phyloP scores from a whole-genome alignment of 1,140 invertebrate genomes.

The Brachionus koreanus region DNA sequence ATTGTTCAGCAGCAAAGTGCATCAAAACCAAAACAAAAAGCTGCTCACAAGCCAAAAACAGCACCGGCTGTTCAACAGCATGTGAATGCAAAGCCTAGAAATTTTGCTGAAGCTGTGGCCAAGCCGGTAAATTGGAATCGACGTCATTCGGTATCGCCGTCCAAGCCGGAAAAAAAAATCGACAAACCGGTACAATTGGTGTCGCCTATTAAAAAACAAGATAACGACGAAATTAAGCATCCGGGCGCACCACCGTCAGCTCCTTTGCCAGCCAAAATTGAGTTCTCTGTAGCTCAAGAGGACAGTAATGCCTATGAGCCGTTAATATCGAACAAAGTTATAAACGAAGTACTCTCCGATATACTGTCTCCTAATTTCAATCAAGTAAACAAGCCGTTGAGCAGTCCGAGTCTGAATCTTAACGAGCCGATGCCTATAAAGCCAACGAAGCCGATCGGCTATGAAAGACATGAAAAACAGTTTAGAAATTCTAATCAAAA shows the following conservation, averaged over 20 bases:
- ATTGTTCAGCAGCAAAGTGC: not conserved
- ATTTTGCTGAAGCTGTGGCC: conserved; percentile 39
- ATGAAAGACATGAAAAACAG: conserved; percentile 41
- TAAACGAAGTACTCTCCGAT: not conserved
- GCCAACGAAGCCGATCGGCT: conserved; percentile 35
- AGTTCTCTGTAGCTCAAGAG: not conserved
- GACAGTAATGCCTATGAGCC: not conserved
- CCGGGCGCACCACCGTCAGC: conserved; percentile 39
- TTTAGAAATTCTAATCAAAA: conserved; percentile 2
- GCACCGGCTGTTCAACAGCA: not conserved
- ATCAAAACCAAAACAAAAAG: not conserved
- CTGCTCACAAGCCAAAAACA: not conserved
- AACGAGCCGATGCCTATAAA: not conserved
- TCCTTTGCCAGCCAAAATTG: not conserved
- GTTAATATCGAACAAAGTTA: not conserved
- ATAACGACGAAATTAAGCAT: not conserved
- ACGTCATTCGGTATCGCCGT: not conserved
- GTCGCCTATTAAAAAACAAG: not conserved
- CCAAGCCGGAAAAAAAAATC: not conserved
- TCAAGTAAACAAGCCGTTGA: not conserved
- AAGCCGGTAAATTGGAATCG: conserved; percentile 17
- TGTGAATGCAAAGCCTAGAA: not conserved
- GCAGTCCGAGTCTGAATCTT: not conserved
- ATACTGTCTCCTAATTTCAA: not conserved
- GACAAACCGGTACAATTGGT: not conserved